A percentile compares a stretch with the other conserved stretches of the same genome.
Conservation (phyloP, 2,888 invertebrate species). For the Lasioglossum leucozonium region DNA sequence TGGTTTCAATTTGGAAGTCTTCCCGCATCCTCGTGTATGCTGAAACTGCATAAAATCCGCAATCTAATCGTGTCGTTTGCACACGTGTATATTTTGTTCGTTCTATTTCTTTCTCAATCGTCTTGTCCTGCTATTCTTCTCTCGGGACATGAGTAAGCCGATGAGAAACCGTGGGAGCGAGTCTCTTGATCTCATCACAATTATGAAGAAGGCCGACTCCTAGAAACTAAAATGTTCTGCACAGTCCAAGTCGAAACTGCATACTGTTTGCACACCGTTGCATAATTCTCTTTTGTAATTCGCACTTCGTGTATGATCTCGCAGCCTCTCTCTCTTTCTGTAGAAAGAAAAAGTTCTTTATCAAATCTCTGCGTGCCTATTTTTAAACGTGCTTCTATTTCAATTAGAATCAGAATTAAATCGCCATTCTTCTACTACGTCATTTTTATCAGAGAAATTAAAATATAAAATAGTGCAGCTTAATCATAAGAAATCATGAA, state of each 20-base stretch:
- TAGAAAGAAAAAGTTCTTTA: neutral
- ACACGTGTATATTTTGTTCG: neutral
- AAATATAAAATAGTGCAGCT: neutral
- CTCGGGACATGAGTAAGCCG: neutral
- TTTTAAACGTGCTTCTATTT: neutral
- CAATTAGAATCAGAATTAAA: neutral
- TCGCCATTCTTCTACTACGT: neutral
- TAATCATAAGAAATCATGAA: neutral
- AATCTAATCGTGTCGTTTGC: neutral
- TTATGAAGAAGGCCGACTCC: conserved; percentile 5
- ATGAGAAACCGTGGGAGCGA: conserved; percentile 9
- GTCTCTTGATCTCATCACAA: neutral
- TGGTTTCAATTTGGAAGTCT: neutral
- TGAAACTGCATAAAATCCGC: neutral
- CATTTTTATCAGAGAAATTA: neutral
- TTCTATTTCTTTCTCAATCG: conserved; percentile 6
- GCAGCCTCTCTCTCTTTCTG: neutral
- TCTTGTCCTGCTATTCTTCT: conserved; percentile 2
- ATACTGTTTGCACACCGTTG: neutral
- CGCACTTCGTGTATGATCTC: neutral
- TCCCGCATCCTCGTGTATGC: neutral
- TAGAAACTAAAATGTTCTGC: neutral
- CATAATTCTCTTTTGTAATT: neutral
- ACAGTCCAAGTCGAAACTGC: neutral
- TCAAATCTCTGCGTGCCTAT: neutral